Base-by-base conservation (phyloP, 2,888 invertebrate species). In the Drosophila koepferae region DNA sequence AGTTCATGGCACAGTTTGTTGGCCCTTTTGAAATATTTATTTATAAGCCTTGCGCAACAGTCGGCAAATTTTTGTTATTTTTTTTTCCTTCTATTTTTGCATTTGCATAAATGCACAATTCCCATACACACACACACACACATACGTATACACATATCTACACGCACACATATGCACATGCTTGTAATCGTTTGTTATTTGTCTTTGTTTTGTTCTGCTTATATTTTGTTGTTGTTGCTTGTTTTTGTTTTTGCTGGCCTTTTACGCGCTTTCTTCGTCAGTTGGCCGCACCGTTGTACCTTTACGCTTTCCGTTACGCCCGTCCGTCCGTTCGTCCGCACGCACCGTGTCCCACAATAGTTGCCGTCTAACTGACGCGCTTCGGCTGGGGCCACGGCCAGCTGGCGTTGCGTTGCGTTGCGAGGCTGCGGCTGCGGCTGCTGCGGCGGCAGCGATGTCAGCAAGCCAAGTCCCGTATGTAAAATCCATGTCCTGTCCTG, bases 61-160 rank as follows among this genome's bases (percentile, higher is more conserved):
- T 62, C 49, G 48, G 60, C 62, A 53, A 56, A 10, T 16, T 40
- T 43, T 34, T 23, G 58, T 62, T 41, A 59, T 28, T 34, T 64
- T 62, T 44, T 28, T 1, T 69, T 34, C 38, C 53, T 41, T 64
- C 49, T 55, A 38, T 31, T 36, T 20, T 53, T 54, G 40, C 38
- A 77, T 86, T 75, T 84, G 65, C 86, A 84, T 82, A 84, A 82
- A 73, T 74, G 67, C 84, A 79, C 74, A 81, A 72, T 77, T 77
- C 55, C 63, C 54, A 43, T 48, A 65, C 43, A 53, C 43, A 54
- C 49, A 60, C 60, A 56, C 62, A 55, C 20, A 43, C 28, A 28
- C 51, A 43, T 48, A 63, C 41, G 49, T 38, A 54, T 46, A 60
- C 60, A 56, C 62, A 55, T 31, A 43, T 28, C 6, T 28, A 28